phyloP scores from a whole-genome alignment of 2,888 invertebrate genomes.

The Coenonympha arcania region DNA sequence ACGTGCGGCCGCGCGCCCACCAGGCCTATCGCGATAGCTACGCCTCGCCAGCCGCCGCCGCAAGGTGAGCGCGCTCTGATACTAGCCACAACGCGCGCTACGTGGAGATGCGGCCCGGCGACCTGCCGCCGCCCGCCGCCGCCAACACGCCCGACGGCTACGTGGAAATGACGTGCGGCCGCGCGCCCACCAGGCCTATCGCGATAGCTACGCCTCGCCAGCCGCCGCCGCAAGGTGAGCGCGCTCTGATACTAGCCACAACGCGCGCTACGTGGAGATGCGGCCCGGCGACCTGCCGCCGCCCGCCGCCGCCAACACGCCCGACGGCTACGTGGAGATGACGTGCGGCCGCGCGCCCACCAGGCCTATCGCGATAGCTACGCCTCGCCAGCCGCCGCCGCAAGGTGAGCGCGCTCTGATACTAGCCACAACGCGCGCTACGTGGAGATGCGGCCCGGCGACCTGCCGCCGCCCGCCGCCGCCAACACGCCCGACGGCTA shows the following conservation, averaged over 20 bases:
- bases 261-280: constrained; percentile 80
- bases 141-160: constrained; percentile 72
- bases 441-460: constrained; percentile 75
- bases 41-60: constrained; percentile 33
- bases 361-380: constrained; percentile 76
- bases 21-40: constrained; percentile 77
- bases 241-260: no score
- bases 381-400: constrained; percentile 41
- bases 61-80: constrained; percentile 33
- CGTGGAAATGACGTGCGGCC: constrained; percentile 77
- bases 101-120: constrained; percentile 75
- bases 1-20: constrained; percentile 72
- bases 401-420: constrained; percentile 34
- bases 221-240: constrained; percentile 35
- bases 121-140: constrained; percentile 25
- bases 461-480: constrained; percentile 25
- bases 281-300: constrained; percentile 46
- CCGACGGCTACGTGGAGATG: constrained; percentile 81
- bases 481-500: constrained; percentile 72
- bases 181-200: constrained; percentile 76
- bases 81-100: no score
- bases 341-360: constrained; percentile 72
- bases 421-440: no score
- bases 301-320: constrained; percentile 35
- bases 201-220: constrained; percentile 60